A percentile compares a stretch with the other conserved stretches of the same genome.
Evolutionary conservation across 2,797 vertebrate genomes (phyloP).

Genomic region (Chanos chanos): DNA sequence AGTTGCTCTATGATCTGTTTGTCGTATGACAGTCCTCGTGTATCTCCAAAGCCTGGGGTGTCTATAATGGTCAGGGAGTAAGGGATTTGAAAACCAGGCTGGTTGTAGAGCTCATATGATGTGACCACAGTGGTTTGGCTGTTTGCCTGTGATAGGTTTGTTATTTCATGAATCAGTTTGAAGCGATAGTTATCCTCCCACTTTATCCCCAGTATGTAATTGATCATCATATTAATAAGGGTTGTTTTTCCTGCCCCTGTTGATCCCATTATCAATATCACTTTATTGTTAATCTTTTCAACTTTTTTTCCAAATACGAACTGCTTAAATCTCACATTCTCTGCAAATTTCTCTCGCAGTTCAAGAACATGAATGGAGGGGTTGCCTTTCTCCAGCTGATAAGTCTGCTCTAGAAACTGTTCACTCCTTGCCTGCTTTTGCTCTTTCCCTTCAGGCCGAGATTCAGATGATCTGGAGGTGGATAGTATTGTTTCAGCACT

Average conservation of each 20-base stretch:
- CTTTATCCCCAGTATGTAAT: conserved; percentile 35
- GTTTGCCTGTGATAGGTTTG: conserved; percentile 35
- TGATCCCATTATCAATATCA: conserved; percentile 31
- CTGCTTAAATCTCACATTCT: conserved; percentile 16
- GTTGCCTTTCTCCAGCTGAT: conserved; percentile 12
- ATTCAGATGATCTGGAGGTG: neutral
- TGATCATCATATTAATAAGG: conserved; percentile 37
- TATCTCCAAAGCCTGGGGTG: conserved; percentile 56
- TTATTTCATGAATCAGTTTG: conserved; percentile 37
- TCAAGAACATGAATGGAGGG: neutral
- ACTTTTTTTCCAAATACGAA: conserved; percentile 32
- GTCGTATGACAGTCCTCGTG: conserved; percentile 41
- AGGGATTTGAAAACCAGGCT: conserved; percentile 30
- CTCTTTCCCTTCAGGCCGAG: neutral
- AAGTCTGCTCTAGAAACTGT: conserved; percentile 20
- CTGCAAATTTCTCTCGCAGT: neutral
- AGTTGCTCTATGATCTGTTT: conserved; percentile 29
- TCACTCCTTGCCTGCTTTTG: conserved; percentile 1
- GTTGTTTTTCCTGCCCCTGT: conserved; percentile 43
- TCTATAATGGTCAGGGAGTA: conserved; percentile 53
- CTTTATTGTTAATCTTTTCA: conserved; percentile 36
- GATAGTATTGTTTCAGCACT: conserved; percentile 16
- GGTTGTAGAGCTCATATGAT: conserved; percentile 37
- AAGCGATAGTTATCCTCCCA: conserved; percentile 32
- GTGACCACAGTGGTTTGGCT: conserved; percentile 38